phyloP scores from a whole-genome alignment of 2,888 invertebrate genomes.

The Drosophila parthenogenetica region DNA sequence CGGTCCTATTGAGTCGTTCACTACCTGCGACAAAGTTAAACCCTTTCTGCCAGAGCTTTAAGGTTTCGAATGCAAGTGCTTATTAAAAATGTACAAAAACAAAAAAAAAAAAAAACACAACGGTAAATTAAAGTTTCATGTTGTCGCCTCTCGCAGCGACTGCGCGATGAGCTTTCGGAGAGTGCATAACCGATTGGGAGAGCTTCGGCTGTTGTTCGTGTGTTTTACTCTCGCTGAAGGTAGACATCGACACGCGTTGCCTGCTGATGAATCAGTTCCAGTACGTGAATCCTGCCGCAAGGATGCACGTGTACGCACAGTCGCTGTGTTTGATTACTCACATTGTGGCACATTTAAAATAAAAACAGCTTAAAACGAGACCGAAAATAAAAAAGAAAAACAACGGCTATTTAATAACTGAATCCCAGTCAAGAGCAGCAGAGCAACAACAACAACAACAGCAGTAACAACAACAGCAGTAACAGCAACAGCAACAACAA shows the following conservation, averaged over 20 bases:
- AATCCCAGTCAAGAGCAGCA: constrained; percentile 54
- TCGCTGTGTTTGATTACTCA: constrained; percentile 36
- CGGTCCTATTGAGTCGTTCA: constrained; percentile 19
- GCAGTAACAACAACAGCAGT: no score
- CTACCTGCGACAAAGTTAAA: constrained; percentile 57
- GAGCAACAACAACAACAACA: constrained; percentile 22
- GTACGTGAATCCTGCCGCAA: constrained; percentile 78
- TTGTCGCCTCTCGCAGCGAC: constrained; percentile 21
- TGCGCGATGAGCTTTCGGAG: constrained; percentile 34
- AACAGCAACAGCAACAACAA: constrained; percentile 26
- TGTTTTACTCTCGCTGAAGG: constrained; percentile 37
- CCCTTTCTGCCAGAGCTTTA: constrained; percentile 42
- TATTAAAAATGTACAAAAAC: constrained; percentile 66
- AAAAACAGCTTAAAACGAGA: constrained; percentile 49
- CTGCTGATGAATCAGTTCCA: constrained; percentile 75
- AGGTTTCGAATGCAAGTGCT: constrained; percentile 29
- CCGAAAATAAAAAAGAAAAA: constrained; percentile 34
- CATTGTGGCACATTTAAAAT: constrained; percentile 74
- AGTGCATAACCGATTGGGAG: constrained; percentile 13
- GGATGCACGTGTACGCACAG: constrained; percentile 72
- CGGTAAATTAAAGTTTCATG: constrained; percentile 74
- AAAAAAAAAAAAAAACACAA: constrained; percentile 29
- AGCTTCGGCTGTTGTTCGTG: constrained; percentile 36
- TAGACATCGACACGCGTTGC: constrained; percentile 40
- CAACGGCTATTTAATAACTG: constrained; percentile 74